Conservation (phyloP, 2,888 invertebrate species). For the Phalangium opilio region DNA sequence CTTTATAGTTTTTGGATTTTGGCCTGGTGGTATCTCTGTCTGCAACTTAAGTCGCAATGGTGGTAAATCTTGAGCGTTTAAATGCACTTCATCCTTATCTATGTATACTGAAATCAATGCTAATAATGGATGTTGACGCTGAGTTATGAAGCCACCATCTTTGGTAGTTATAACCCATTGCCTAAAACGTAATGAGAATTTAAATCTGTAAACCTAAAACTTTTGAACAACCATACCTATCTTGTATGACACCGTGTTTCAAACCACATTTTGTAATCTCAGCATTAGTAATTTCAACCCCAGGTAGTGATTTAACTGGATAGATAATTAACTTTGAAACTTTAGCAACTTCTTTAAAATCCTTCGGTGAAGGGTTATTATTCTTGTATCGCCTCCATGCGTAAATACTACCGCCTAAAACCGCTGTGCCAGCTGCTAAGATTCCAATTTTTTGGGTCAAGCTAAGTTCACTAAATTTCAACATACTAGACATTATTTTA, state of each 20-base stretch:
- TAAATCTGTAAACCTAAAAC: too few relatives aligned
- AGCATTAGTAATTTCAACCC: background rate
- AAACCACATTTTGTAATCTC: background rate
- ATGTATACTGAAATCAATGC: background rate
- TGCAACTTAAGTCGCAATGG: background rate
- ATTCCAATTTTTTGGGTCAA: too few relatives aligned
- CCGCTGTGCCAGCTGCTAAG: too few relatives aligned
- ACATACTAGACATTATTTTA: too few relatives aligned
- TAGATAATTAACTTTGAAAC: background rate
- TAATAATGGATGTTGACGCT: background rate
- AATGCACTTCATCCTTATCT: background rate
- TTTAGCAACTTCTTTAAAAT: background rate
- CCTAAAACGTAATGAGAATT: background rate
- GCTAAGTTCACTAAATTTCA: too few relatives aligned
- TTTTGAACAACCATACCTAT: background rate
- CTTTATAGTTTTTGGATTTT: too few relatives aligned
- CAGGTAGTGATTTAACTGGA: background rate
- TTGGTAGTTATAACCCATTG: background rate
- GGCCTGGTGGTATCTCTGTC: too few relatives aligned
- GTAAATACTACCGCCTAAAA: too few relatives aligned
- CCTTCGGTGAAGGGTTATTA: too few relatives aligned
- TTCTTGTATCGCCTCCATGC: too few relatives aligned
- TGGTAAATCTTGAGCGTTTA: background rate
- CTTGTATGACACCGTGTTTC: background rate
- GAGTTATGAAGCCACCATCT: background rate